These are phyloP conservation scores for Ptilonorhynchus violaceus DNA, from an alignment of 2,113 vertebrate genomes.

Conservation along the genomic window DNA sequence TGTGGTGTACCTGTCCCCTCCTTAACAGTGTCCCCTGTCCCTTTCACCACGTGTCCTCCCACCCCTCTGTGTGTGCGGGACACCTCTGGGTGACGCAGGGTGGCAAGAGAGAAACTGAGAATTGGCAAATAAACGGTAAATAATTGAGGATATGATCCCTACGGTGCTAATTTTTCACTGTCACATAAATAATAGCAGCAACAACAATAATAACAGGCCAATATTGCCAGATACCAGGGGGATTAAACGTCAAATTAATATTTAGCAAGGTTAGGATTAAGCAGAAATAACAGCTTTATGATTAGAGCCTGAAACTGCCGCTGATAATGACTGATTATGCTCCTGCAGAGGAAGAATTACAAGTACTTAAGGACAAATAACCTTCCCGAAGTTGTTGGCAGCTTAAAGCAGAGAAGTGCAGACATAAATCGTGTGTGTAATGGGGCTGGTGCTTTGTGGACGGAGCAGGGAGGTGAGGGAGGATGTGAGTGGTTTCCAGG, in stretches of 20 bases:
- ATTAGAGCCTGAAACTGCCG: background rate
- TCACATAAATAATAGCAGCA: background rate
- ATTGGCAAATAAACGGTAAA: background rate
- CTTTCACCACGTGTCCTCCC: rapidly evolving
- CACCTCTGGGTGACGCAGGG: background rate
- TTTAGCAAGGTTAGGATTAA: conserved; percentile 9
- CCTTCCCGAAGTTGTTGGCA: background rate
- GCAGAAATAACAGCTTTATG: conserved; percentile 23
- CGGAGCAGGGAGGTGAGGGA: background rate
- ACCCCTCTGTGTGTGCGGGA: rapidly evolving
- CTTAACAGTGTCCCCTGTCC: background rate
- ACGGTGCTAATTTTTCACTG: background rate
- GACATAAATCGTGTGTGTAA: background rate
- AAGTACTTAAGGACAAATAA: conserved; percentile 20
- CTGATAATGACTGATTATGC: conserved; percentile 17
- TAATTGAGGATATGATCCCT: background rate
- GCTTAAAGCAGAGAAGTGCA: background rate
- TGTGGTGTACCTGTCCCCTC: background rate
- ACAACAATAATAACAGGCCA: background rate
- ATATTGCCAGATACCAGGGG: background rate
- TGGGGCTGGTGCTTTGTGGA: background rate
- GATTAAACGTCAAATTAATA: background rate
- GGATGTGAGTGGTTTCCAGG: background rate
- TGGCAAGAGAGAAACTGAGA: background rate
- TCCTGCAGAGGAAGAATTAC: conserved; percentile 13